phyloP scores from a whole-genome alignment of 1,140 invertebrate genomes.

The Drosophila fuyamai region DNA sequence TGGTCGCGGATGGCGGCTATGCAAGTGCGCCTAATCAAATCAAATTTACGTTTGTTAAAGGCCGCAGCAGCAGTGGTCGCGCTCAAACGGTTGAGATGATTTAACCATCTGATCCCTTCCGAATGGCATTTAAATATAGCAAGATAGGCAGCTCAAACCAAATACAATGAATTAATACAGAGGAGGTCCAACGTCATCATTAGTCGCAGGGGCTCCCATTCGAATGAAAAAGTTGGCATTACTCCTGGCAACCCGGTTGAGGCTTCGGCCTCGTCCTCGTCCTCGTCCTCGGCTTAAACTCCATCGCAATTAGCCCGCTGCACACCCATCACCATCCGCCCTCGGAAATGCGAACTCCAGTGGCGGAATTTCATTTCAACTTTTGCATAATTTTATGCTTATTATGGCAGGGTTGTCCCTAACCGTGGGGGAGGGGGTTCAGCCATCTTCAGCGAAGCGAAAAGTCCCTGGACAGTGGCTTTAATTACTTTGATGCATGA shows the following conservation, averaged over 20 bases:
- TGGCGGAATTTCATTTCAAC: slow-evolving; percentile 75
- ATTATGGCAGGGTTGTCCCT: slow-evolving; percentile 51
- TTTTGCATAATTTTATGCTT: slow-evolving; percentile 81
- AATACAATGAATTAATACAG: too few relatives aligned
- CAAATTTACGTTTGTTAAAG: slow-evolving; percentile 36
- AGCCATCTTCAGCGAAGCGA: slow-evolving; percentile 50
- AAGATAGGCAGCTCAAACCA: too few relatives aligned
- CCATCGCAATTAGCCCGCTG: not conserved
- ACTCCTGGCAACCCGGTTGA: not conserved
- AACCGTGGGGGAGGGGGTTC: not conserved
- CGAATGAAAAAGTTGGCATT: slow-evolving; percentile 17
- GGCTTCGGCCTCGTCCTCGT: not conserved
- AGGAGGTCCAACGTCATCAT: not conserved
- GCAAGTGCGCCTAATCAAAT: slow-evolving; percentile 51
- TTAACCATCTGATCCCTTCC: not conserved
- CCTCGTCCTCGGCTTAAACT: not conserved
- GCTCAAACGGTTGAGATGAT: not conserved
- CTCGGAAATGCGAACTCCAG: slow-evolving; percentile 44
- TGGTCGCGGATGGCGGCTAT: slow-evolving; percentile 3
- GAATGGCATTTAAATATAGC: not conserved
- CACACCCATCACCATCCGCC: not conserved
- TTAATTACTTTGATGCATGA: slow-evolving; percentile 82
- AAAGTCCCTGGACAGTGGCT: slow-evolving; percentile 69
- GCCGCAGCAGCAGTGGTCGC: not conserved
- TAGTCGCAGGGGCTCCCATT: not conserved